phyloP scores from a whole-genome alignment of 2,888 invertebrate species.

The Cataglyphis altisquamis region DNA sequence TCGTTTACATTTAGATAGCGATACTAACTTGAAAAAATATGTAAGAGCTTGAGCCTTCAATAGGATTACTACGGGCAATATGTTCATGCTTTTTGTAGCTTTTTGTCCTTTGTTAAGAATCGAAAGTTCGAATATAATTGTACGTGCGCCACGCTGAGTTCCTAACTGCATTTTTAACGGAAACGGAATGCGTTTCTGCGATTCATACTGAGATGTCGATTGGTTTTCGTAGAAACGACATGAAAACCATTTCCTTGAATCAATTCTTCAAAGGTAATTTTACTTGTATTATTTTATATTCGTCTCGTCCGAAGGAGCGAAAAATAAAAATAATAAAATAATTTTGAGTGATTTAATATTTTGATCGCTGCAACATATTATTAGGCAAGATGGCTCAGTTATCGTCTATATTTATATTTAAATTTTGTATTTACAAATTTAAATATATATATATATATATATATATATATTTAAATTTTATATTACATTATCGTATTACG shows the following conservation, averaged over 20 bases:
- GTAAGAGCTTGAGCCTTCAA: neutral
- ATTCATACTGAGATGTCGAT: constrained; percentile 1
- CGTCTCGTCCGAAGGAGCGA: neutral
- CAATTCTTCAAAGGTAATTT: constrained; percentile 22
- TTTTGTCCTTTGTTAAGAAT: neutral
- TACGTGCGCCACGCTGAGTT: neutral
- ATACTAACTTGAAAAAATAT: neutral
- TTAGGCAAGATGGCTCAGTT: neutral
- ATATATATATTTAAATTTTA: too few relatives aligned
- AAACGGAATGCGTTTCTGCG: constrained; percentile 5
- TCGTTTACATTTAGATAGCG: neutral
- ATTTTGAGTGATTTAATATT: neutral
- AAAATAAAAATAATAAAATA: neutral
- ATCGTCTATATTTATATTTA: neutral
- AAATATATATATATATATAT: neutral
- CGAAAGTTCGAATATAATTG: neutral
- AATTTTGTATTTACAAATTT: neutral
- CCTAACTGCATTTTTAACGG: neutral
- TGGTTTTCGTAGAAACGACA: constrained; percentile 5
- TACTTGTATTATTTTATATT: neutral
- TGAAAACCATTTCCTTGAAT: constrained; percentile 16
- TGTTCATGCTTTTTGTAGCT: neutral
- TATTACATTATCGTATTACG: too few relatives aligned
- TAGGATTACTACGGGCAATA: neutral
- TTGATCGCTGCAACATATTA: neutral